Evolutionary conservation across 2,888 invertebrate genomes (phyloP), one percentile per base, ranked within the genome.

Genomic region (Chrysotoxum bicinctum): DNA sequence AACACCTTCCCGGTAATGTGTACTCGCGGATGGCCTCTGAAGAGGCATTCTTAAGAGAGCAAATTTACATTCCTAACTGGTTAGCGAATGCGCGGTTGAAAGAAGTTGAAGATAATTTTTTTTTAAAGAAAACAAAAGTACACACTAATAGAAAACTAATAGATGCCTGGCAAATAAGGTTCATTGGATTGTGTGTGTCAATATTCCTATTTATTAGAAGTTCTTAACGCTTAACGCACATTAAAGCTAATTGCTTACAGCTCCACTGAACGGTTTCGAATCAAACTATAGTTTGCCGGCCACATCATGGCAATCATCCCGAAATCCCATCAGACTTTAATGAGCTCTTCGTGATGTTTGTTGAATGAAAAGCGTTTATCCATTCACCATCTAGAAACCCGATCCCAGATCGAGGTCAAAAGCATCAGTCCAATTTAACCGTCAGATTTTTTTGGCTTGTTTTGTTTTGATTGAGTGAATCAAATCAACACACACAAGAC

Each of bases 391-490:
- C 50, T n/a, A 64, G 32, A 58, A 35, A 58, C n/a, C 35, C 58
- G 35, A 58, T 58, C 21, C 14, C 7, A 21, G 10, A 58, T 58
- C 21, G 58, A 37, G 58, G 58, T 58, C 58, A 37, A 58, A 40
- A 45, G 1, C 37, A 73, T 26, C 32, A 50, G 62, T 62, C 37
- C 62, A 50, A 64, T 40, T 23, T 52, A 50, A 52, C 40, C 26
- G 21, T 37, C 21, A 64, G 50, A 37, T 21, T 56, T 69, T 69
- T 48, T 26, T 48, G 52, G 54, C 80, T 76, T 43, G 45, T 72
- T 79, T 81, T 76, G 72, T 58, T 69, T 85, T 85, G 85, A 85
- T 85, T 85, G 80, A 85, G 81, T 85, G 80, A 81, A 85, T 85
- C 81, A 81, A 85, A 85, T 81, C 85, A 73, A 76, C 76, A 77